Base-by-base conservation (phyloP, 2,113 vertebrate species). In the Microcebus murinus region DNA sequence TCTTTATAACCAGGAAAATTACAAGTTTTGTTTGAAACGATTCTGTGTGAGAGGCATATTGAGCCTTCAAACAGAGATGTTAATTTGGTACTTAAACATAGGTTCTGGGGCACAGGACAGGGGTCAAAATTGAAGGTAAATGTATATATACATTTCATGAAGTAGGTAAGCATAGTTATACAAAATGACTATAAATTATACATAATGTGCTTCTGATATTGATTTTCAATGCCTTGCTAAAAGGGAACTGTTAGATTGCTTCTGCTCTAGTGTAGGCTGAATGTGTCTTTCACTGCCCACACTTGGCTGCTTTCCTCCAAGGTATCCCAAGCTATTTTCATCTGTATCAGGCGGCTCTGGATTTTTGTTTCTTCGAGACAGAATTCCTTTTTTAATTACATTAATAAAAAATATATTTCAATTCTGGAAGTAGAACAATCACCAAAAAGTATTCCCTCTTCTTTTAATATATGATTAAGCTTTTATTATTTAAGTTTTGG, bases 41-140 rank as follows among this genome's bases (percentile, higher is more conserved):
- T 50, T 68, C 15, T 48, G 20, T 67, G n/a, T n/a, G 39, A 94
- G 18, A 48, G 2, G 6, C 27, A 25, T 42, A 39, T 42, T 86
- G 23, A 34, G 20, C 10, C 18, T 87, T 80, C n/a, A 87, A 88
- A 10, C 10, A 59, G 48, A 88, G 9, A 61, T 82, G 27, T 42
- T 67, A 85, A 88, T 89, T 91, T 91, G 20, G 20, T 52, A 85
- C 76, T 94, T 71, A 84, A 91, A 42, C 25, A 85, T 45, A 81
- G 42, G 27, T 50, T 88, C 81, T 50, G 70, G 25, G n/a, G n/a
- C 29, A 59, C 1, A 80, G 14, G 23, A 48, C 13, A 81, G 7
- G 36, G 45, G 71, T 96, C 36, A 87, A 36, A 81, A 87, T 1
- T 84, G 52, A 63, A 88, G 10, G 50, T 91, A 48, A 85, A 95